These are phyloP conservation scores for Camponotus floridanus DNA, from an alignment of 1,140 invertebrate genomes.

Conservation along the genomic window DNA sequence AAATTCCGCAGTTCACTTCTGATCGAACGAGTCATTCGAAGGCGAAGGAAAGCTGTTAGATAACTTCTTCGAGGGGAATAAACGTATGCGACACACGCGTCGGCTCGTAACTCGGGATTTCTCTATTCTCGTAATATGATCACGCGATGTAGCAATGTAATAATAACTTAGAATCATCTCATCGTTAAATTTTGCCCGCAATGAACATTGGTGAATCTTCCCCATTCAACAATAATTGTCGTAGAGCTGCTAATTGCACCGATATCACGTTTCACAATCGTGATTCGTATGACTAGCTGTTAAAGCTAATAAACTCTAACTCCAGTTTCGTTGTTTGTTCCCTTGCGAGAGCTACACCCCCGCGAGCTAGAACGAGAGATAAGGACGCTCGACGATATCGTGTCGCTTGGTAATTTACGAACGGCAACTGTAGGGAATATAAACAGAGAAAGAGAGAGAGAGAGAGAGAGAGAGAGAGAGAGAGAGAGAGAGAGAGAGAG, in stretches of 20 bases:
- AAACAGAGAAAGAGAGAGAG: background rate
- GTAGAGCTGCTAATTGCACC: conserved; percentile 5
- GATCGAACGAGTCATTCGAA: background rate
- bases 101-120: background rate
- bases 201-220: background rate
- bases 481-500: background rate
- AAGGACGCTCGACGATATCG: conserved; percentile 61
- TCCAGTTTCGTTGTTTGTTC: conserved; percentile 41
- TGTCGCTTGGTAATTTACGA: conserved; percentile 64
- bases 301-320: conserved; percentile 38
- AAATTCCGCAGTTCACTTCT: conserved; percentile 24
- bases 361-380: conserved; percentile 56
- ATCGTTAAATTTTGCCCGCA: background rate
- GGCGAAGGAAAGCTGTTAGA: conserved; percentile 12
- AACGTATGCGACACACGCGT: background rate
- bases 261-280: conserved; percentile 42
- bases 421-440: conserved; percentile 43
- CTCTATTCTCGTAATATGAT: background rate
- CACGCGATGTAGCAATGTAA: background rate
- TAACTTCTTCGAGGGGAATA: background rate
- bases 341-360: conserved; percentile 44
- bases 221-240: conserved; percentile 9
- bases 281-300: conserved; percentile 47
- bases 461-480: background rate
- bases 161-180: background rate